phyloP scores from a whole-genome alignment of 2,888 invertebrate genomes.

The Synergus japonicus region DNA sequence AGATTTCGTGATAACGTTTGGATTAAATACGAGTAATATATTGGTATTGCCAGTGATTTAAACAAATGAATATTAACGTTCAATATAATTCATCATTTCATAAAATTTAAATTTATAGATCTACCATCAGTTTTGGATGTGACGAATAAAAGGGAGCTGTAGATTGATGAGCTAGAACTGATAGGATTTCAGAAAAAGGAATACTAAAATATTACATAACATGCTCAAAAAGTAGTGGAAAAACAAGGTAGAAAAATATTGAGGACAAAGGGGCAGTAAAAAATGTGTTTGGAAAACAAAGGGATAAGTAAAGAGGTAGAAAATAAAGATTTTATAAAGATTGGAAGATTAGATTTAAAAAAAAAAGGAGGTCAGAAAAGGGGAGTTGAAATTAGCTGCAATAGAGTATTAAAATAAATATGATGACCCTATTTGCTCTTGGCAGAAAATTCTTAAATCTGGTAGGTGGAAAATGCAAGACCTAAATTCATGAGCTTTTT shows the following conservation, averaged over 20 bases:
- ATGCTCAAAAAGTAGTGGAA: too few relatives aligned
- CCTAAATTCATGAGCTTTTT: conserved; percentile 34
- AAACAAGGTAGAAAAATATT: too few relatives aligned
- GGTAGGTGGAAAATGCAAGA: conserved; percentile 6
- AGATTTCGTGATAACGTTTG: neutral
- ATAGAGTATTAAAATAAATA: conserved; percentile 11
- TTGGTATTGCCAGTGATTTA: neutral
- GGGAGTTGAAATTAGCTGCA: too few relatives aligned
- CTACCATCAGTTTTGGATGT: neutral
- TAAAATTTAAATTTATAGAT: conserved; percentile 15
- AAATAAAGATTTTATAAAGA: too few relatives aligned
- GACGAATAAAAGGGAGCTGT: neutral
- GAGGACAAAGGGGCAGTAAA: too few relatives aligned
- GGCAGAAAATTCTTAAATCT: neutral
- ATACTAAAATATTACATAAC: too few relatives aligned
- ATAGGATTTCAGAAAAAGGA: neutral
- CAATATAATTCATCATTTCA: neutral
- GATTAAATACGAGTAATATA: conserved; percentile 5
- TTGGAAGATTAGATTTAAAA: too few relatives aligned
- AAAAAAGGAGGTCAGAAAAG: too few relatives aligned
- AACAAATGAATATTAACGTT: neutral
- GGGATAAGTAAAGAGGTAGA: too few relatives aligned
- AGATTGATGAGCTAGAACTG: neutral
- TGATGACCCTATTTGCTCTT: neutral
- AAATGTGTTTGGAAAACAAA: too few relatives aligned